Conservation (phyloP, 35 echinoderm and acorn worm species). For the Heliocidaris tuberculata region DNA sequence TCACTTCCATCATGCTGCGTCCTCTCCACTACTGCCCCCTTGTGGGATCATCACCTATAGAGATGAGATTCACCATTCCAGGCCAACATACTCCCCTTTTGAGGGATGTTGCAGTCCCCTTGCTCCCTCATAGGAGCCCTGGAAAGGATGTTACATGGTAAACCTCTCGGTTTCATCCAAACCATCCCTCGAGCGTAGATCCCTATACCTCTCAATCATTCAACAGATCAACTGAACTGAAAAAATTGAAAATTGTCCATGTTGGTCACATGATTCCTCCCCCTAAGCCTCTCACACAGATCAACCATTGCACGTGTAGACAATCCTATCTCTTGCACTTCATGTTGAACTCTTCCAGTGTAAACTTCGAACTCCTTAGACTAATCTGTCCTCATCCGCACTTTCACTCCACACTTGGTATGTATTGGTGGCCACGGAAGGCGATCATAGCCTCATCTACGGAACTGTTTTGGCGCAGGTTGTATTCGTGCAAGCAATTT, state of each 20-base stretch:
- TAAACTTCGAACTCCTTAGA: background rate
- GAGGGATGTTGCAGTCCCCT: background rate
- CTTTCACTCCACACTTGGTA: conserved; percentile 10
- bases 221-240: background rate
- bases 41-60: background rate
- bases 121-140: too few species aligned
- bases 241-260: conserved; percentile 23
- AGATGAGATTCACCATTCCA: background rate
- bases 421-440: background rate
- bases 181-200: background rate
- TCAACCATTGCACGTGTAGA: background rate
- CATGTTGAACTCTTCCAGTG: background rate
- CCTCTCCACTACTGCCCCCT: background rate
- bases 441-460: background rate
- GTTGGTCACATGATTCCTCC: background rate
- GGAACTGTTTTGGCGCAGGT: background rate
- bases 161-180: background rate
- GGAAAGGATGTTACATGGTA: background rate
- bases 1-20: background rate
- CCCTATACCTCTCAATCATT: background rate
- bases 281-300: background rate
- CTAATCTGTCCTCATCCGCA: background rate
- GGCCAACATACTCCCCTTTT: background rate
- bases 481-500: background rate
- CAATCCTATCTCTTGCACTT: background rate